Evolutionary conservation across 2,888 invertebrate genomes (phyloP).

Genomic region (Halictus quadricinctus): DNA sequence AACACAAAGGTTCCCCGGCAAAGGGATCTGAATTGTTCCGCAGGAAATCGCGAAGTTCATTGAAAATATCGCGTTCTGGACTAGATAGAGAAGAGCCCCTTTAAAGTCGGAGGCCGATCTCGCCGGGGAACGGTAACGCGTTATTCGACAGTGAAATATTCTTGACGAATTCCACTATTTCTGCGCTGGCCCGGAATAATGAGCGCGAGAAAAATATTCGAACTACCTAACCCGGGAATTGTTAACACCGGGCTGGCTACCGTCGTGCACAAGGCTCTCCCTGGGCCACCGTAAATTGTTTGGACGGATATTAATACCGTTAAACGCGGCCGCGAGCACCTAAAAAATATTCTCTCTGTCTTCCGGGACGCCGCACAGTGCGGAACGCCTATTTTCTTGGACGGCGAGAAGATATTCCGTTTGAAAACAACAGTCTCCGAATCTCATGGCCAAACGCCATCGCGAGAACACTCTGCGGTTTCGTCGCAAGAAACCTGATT

Average conservation of each 20-base stretch:
- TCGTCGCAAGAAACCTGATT: no score
- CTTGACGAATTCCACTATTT: slow-evolving; percentile 48
- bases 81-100: neutral
- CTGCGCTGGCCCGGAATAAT: slow-evolving; percentile 39
- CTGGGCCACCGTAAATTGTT: slow-evolving; percentile 37
- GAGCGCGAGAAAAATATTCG: slow-evolving; percentile 48
- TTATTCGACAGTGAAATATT: slow-evolving; percentile 55
- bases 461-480: no score
- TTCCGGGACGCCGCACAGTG: neutral
- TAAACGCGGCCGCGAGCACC: slow-evolving; percentile 21
- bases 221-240: slow-evolving; percentile 32
- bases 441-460: neutral
- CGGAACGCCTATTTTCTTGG: neutral
- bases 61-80: neutral
- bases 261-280: neutral
- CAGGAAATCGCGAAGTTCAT: neutral
- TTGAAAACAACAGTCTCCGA: neutral
- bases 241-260: slow-evolving; percentile 29
- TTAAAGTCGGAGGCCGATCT: neutral
- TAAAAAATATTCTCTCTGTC: neutral
- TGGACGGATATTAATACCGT: slow-evolving; percentile 49
- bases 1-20: neutral
- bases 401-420: neutral
- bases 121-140: neutral
- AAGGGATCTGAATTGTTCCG: neutral